Base-by-base conservation (phyloP, 2,113 vertebrate genomes). In the Ifrita kowaldi region DNA sequence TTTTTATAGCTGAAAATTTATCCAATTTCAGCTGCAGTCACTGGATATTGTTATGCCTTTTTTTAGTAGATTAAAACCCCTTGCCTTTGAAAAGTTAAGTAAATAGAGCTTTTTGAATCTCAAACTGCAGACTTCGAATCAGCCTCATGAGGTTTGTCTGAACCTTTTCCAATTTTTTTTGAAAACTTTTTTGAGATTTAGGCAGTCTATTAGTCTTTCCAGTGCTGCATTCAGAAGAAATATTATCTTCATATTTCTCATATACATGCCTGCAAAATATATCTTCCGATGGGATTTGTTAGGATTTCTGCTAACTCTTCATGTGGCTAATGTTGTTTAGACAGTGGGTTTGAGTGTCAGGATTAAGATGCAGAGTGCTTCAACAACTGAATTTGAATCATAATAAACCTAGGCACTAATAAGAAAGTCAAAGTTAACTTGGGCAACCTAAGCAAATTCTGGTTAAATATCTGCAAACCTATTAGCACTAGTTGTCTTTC, bases 61-160 rank as follows among this genome's bases (percentile, higher is more conserved):
- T 49, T 95, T 89, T 85, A 89, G 23, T 32, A 87, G 57, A 88
- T 94, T 85, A 90, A 95, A 96, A 74, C 33, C 7, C 13, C 23
- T 89, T 89, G 52, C 35, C 70, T 97, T 97, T 90, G 85, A 90
- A 91, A 94, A 94, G 17, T 70, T 82, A 68, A 87, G 41, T 55
- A 79, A 87, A 76, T 13, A 52, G 37, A 84, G 47, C 30, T 78
- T 84, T 95, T 85, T 57, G 78, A 90, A 64, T 96, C 24, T 93
- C 55, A 74, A 53, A 79, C 15, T 63, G 21, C 53, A 76, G 71
- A 53, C 82, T 50, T 53, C 9, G 3, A 88, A 67, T 77, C 21
- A 49, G 47, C 47, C 71, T 81, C 74, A 11, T 4, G 44, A 93
- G 46, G 50, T 32, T 91, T 85, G 37, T 90, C 78, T 94, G 87